phyloP scores from a whole-genome alignment of 2,113 vertebrate genomes.

The Leucosticte australis region DNA sequence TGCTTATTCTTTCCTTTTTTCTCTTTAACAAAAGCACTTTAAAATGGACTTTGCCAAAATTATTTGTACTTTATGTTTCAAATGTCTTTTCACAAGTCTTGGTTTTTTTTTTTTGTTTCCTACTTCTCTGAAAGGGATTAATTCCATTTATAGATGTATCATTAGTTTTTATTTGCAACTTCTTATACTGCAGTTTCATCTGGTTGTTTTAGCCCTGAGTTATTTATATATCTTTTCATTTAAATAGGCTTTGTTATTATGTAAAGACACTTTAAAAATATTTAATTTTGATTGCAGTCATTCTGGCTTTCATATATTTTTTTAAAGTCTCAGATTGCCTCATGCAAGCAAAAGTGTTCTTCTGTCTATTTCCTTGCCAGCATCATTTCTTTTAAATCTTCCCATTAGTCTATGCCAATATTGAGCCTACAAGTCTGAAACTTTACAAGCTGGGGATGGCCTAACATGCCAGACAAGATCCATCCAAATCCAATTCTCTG shows the following conservation, averaged over 20 bases:
- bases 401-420: not conserved
- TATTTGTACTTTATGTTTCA: not conserved
- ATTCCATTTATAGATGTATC: not conserved
- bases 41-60: not conserved
- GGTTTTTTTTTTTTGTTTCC: not conserved
- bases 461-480: conserved; percentile 2
- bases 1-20: not conserved
- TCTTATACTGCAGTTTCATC: not conserved
- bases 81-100: not conserved
- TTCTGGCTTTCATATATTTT: not conserved
- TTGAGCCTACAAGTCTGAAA: not conserved
- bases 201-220: not conserved
- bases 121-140: not conserved
- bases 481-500: conserved; percentile 17
- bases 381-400: not conserved
- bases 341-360: not conserved
- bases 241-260: not conserved
- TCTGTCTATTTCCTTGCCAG: not conserved
- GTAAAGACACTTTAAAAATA: not conserved
- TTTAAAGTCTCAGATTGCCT: not conserved
- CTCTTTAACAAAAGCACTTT: not conserved
- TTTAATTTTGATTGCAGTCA: not conserved
- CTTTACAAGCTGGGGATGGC: not conserved
- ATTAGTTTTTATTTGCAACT: not conserved
- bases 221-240: not conserved